These are phyloP conservation scores for Metaphire vulgaris DNA, from an alignment of 1,140 invertebrate species.

Conservation along the genomic window DNA sequence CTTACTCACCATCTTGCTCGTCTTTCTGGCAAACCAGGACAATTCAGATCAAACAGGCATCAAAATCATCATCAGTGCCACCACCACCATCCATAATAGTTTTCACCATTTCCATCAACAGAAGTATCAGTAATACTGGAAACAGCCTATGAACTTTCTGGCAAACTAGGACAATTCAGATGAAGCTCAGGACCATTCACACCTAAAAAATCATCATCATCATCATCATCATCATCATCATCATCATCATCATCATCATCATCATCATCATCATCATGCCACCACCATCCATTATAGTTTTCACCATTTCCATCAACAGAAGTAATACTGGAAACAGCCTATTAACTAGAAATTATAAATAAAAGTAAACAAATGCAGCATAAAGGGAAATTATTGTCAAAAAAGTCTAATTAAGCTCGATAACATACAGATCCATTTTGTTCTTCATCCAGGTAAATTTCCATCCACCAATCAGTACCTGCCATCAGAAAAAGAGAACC, in stretches of 20 bases:
- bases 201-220: background rate
- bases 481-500: background rate
- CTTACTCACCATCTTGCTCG: background rate
- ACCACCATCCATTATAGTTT: slow-evolving; percentile 10
- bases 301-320: background rate
- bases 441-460: slow-evolving; percentile 61
- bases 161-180: background rate
- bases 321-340: background rate
- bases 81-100: background rate
- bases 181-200: background rate
- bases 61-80: slow-evolving; percentile 5
- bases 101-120: background rate
- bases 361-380: too few relatives aligned
- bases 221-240: slow-evolving; percentile 29
- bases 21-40: background rate
- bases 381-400: too few relatives aligned
- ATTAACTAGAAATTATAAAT: too few relatives aligned
- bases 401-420: too few relatives aligned
- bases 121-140: background rate
- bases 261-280: slow-evolving; percentile 31
- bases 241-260: slow-evolving; percentile 26
- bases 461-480: slow-evolving; percentile 66
- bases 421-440: slow-evolving; percentile 48
- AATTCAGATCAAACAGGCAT: background rate
- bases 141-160: background rate